Conservation (phyloP, 2,797 vertebrate genomes). For the Silurus aristotelis region DNA sequence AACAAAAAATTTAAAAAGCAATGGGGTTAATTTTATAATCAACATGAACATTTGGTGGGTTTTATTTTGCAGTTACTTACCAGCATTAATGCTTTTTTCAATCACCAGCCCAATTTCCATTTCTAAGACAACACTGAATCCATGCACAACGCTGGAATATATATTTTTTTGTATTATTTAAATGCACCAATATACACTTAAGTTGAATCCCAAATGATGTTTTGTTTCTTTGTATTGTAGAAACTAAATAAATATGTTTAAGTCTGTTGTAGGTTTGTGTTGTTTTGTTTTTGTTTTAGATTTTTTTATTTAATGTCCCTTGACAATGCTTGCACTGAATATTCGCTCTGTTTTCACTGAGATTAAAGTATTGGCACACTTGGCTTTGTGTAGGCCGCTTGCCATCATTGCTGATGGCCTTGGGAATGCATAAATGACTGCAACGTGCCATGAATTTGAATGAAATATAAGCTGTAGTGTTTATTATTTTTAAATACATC, state of each 20-base stretch:
- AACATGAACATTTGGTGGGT: background rate
- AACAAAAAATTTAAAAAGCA: background rate
- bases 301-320: background rate
- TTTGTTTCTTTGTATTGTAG: background rate
- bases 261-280: background rate
- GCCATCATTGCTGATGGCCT: conserved; percentile 15
- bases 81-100: background rate
- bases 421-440: background rate
- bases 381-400: conserved; percentile 2
- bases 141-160: background rate
- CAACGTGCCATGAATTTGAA: background rate
- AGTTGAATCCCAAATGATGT: background rate
- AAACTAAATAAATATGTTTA: background rate
- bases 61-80: background rate
- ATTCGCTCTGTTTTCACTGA: conserved; percentile 2
- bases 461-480: background rate
- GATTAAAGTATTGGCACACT: conserved; percentile 20
- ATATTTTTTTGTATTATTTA: background rate
- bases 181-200: background rate
- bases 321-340: conserved; percentile 3
- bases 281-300: too few relatives aligned
- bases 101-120: background rate
- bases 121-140: background rate
- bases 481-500: background rate
- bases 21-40: background rate